Evolutionary conservation across 1,140 invertebrate genomes (phyloP).

Genomic region (Drosophila virilis): DNA sequence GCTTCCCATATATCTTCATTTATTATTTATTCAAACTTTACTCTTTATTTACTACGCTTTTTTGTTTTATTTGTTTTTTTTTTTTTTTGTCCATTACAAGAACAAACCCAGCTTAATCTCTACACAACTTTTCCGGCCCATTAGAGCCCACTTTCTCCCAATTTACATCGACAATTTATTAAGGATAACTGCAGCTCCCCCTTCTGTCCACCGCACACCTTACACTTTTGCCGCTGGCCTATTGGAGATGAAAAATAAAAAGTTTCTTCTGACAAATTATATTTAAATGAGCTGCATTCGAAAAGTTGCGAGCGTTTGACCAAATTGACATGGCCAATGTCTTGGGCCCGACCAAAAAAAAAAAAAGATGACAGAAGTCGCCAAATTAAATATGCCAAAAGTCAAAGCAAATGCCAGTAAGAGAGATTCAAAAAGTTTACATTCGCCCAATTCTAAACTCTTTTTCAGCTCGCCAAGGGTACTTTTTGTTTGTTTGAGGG

Average conservation of each 20-base stretch:
- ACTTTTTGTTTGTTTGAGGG: slow-evolving; percentile 3
- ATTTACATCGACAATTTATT: background rate
- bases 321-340: slow-evolving; percentile 63
- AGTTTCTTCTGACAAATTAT: slow-evolving; percentile 66
- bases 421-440: slow-evolving; percentile 61
- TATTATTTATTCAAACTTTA: no score
- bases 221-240: slow-evolving; percentile 3
- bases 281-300: slow-evolving; percentile 78
- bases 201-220: background rate
- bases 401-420: slow-evolving; percentile 57
- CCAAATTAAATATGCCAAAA: slow-evolving; percentile 78
- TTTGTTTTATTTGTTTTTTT: no score
- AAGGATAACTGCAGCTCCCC: background rate
- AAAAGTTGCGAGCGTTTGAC: slow-evolving; percentile 58
- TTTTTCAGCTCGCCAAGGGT: slow-evolving; percentile 26
- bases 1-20: no score
- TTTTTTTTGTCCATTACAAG: no score
- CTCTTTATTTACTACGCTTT: no score
- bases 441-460: slow-evolving; percentile 61
- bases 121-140: background rate
- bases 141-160: background rate
- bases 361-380: slow-evolving; percentile 62
- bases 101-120: background rate
- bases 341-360: slow-evolving; percentile 12
- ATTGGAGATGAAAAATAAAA: slow-evolving; percentile 45